Conservation (phyloP, 2,888 invertebrate genomes). For the Pemphredon lugubris region DNA sequence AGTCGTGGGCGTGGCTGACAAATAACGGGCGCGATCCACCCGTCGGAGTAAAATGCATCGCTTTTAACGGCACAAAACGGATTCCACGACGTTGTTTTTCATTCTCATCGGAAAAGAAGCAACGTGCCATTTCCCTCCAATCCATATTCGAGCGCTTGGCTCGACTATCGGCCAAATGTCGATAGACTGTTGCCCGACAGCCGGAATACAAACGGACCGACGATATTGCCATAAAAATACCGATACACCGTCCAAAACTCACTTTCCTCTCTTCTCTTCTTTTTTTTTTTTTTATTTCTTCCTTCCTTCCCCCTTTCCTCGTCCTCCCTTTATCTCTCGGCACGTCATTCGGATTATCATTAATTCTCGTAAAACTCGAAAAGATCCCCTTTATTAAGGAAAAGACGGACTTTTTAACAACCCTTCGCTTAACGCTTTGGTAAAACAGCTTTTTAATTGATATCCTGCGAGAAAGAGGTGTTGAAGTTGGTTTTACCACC, state of each 20-base stretch:
- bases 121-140: constrained; percentile 60
- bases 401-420: not conserved
- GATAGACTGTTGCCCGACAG: constrained; percentile 62
- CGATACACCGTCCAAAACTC: constrained; percentile 18
- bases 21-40: constrained; percentile 13
- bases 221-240: constrained; percentile 66
- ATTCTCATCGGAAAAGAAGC: constrained; percentile 61
- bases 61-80: constrained; percentile 52
- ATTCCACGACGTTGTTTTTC: constrained; percentile 60
- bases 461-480: not conserved
- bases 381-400: not conserved
- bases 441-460: not conserved
- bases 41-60: constrained; percentile 25
- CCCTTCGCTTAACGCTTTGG: not conserved
- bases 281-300: not conserved
- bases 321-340: not conserved
- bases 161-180: constrained; percentile 64
- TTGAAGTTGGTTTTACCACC: not conserved
- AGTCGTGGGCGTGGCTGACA: constrained; percentile 1
- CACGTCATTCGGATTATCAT: not conserved
- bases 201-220: constrained; percentile 59
- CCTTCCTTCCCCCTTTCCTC: not conserved
- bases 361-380: not conserved
- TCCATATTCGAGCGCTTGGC: constrained; percentile 56
- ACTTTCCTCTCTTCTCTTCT: not conserved